These are phyloP conservation scores for Cheirogaleus major DNA, from an alignment of 2,797 vertebrate genomes.

Conservation along the genomic window DNA sequence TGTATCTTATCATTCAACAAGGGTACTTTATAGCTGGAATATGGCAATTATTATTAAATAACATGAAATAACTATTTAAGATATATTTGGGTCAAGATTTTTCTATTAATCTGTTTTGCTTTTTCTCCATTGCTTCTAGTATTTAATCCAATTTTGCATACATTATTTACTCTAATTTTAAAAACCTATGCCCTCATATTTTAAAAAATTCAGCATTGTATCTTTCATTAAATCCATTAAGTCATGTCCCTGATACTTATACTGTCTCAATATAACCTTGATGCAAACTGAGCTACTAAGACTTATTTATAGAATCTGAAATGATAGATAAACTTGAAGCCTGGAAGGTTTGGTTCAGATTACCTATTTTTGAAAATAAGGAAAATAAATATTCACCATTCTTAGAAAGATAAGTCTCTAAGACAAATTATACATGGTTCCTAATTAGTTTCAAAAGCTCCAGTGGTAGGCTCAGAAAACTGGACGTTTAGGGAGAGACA, in stretches of 20 bases:
- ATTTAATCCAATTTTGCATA: conserved; percentile 25
- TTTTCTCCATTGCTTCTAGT: background rate
- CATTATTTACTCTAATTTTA: background rate
- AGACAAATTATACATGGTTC: background rate
- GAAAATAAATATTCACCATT: background rate
- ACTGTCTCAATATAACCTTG: background rate
- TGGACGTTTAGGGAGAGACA: rapidly evolving
- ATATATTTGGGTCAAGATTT: conserved; percentile 19
- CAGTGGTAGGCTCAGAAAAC: background rate
- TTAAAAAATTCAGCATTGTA: background rate
- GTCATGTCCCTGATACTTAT: background rate
- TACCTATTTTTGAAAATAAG: background rate
- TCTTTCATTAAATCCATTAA: background rate
- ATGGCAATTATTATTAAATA: background rate
- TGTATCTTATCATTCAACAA: conserved; percentile 39
- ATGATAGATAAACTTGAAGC: background rate
- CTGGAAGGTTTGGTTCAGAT: background rate
- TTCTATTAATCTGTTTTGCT: conserved; percentile 40
- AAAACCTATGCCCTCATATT: background rate
- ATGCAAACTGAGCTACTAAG: background rate
- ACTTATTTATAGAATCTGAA: conserved; percentile 1
- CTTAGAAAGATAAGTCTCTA: background rate
- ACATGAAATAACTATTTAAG: background rate
- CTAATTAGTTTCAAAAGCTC: background rate
- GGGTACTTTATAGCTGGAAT: background rate